Conservation (phyloP, 2,113 vertebrate species). For the Phylloscopus whistleri region DNA sequence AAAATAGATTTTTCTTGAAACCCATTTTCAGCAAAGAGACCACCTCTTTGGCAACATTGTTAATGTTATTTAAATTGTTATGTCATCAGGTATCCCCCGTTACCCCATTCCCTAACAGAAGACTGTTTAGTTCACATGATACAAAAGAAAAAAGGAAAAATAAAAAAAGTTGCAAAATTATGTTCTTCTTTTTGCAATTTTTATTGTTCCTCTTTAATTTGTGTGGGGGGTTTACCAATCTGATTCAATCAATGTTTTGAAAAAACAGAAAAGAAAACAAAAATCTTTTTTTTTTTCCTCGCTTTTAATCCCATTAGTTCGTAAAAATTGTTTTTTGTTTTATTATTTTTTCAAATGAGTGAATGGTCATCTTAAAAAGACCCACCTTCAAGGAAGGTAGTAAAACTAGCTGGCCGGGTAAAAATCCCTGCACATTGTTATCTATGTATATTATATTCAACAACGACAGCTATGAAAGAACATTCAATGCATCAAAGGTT, state of each 20-base stretch:
- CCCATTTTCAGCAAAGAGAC: slow-evolving; percentile 99
- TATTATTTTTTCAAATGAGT: slow-evolving; percentile 85
- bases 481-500: slow-evolving; percentile 90
- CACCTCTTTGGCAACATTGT: slow-evolving; percentile 99
- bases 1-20: slow-evolving; percentile 99
- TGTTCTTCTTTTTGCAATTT: slow-evolving; percentile 80
- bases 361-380: slow-evolving; percentile 90
- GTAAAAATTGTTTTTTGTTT: slow-evolving; percentile 83
- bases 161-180: slow-evolving; percentile 89
- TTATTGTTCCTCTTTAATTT: slow-evolving; percentile 88
- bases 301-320: slow-evolving; percentile 79
- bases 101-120: slow-evolving; percentile 93
- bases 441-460: slow-evolving; percentile 89
- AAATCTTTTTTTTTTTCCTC: slow-evolving; percentile 72
- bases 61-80: slow-evolving; percentile 96
- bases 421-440: slow-evolving; percentile 89
- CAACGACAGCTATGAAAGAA: slow-evolving; percentile 90
- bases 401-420: slow-evolving; percentile 90
- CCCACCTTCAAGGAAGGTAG: slow-evolving; percentile 99
- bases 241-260: slow-evolving; percentile 81
- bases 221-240: slow-evolving; percentile 83
- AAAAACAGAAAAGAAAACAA: slow-evolving; percentile 76
- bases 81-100: slow-evolving; percentile 98
- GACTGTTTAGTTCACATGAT: slow-evolving; percentile 96
- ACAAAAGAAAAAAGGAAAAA: slow-evolving; percentile 88